Evolutionary conservation across 2,888 invertebrate species (phyloP).

Genomic region (Nemapogon koenigi): DNA sequence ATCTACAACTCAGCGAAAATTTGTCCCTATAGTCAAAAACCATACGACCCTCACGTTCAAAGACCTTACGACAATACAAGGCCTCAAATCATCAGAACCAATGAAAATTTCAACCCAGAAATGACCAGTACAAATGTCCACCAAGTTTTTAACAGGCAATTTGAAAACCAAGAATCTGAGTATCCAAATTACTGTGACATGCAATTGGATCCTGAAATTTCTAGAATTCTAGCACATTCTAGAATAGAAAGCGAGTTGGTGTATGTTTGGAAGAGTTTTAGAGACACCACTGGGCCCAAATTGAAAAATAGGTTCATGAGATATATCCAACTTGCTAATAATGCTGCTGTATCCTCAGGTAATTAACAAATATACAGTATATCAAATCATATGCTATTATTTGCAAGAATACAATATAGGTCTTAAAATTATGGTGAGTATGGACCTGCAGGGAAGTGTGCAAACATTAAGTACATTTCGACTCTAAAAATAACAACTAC

Average conservation of each 20-base stretch:
- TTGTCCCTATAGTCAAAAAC: constrained; percentile 70
- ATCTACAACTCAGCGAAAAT: constrained; percentile 75
- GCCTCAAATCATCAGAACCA: background rate
- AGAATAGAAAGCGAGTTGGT: constrained; percentile 76
- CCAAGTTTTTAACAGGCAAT: constrained; percentile 14
- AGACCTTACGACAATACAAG: constrained; percentile 13
- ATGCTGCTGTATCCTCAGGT: constrained; percentile 79
- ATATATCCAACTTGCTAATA: constrained; percentile 80
- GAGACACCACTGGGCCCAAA: constrained; percentile 79
- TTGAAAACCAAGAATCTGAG: constrained; percentile 21
- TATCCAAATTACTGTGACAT: constrained; percentile 61
- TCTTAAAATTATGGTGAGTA: too few species aligned
- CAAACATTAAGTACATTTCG: too few species aligned
- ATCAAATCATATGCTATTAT: too few species aligned
- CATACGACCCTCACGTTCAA: constrained; percentile 45
- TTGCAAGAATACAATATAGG: too few species aligned
- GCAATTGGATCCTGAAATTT: constrained; percentile 69
- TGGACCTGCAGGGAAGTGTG: too few species aligned
- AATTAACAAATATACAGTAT: too few species aligned
- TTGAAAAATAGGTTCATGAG: constrained; percentile 78
- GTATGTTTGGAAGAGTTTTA: constrained; percentile 82
- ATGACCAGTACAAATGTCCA: constrained; percentile 11
- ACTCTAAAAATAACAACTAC: too few species aligned
- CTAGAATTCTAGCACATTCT: constrained; percentile 71
- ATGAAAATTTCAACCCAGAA: constrained; percentile 4